Evolutionary conservation across 2,113 vertebrate genomes (phyloP), one percentile per base, ranked within the genome.

Genomic region (Podiceps cristatus): DNA sequence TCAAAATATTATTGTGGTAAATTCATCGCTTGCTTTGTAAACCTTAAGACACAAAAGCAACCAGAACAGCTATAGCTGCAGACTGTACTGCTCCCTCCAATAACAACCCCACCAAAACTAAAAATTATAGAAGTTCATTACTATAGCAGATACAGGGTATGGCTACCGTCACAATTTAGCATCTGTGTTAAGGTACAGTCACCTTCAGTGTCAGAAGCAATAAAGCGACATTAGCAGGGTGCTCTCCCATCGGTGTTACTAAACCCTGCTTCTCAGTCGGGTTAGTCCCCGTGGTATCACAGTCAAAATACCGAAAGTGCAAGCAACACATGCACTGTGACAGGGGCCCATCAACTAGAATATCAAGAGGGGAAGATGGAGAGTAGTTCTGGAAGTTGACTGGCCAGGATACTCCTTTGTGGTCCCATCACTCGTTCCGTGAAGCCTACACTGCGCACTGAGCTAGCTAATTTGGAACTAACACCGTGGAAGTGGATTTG

Each of bases 1-100:
- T 81, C 72, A 86, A 90, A 90, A 93, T 88, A 90, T 82, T 91
- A 77, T 53, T 90, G 71, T 77, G 78, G 58, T 58, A 83, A 95
- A 95, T 90, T 93, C 80, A 90, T 91, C 2, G 0, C 55, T 95
- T 81, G 74, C 69, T 92, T 82, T 84, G 68, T 62, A 75, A 77
- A 94, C 84, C 66, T 80, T 71, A 82, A 25, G 55, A 64, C 58
- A 89, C 72, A 79, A 91, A 93, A 92, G 25, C 53, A 63, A 84
- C 69, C 11, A 5, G 68, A 89, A 76, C 35, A 62, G 68, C 73
- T 72, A 50, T 33, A 90, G 55, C 68, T 97, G 56, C 93, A 96
- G 74, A 82, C 62, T 77, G 55, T 17, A 92, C 80, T 87, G 62
- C 73, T 94, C 86, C 91, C 76, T 93, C 52, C 72, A 95, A 82